These are phyloP conservation scores for Mixornis gularis DNA, from an alignment of 2,113 vertebrate genomes.

Conservation along the genomic window DNA sequence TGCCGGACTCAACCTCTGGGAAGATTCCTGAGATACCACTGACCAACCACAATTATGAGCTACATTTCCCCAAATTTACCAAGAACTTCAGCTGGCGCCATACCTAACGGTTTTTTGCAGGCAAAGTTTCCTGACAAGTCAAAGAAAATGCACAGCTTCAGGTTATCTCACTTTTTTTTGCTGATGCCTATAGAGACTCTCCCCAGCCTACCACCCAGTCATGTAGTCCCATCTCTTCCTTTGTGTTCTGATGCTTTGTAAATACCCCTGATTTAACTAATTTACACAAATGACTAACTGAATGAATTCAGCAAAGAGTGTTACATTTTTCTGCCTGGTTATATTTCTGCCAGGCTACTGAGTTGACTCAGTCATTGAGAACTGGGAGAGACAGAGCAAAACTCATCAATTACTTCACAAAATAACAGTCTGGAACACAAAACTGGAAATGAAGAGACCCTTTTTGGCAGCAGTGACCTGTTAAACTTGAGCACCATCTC, in stretches of 20 bases:
- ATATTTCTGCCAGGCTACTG: not conserved
- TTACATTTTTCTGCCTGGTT: not conserved
- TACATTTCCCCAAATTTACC: not conserved
- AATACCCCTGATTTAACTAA: not conserved
- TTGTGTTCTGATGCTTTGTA: not conserved
- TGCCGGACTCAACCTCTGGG: not conserved
- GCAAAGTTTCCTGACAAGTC: not conserved
- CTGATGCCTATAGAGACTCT: not conserved
- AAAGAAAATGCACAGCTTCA: not conserved
- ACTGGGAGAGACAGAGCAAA: not conserved
- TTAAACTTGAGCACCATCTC: not conserved
- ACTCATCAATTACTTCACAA: not conserved
- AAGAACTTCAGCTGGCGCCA: not conserved
- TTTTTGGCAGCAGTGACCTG: not conserved
- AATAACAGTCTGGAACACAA: not conserved
- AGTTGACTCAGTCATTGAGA: not conserved
- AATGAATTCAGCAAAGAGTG: not conserved
- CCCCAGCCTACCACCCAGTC: rapidly evolving
- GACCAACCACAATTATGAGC: not conserved
- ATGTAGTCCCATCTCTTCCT: not conserved
- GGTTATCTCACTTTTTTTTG: not conserved
- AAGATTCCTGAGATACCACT: not conserved
- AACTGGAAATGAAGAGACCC: not conserved
- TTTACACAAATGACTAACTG: not conserved
- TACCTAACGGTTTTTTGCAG: not conserved